Evolutionary conservation across 2,113 vertebrate genomes (phyloP), one percentile per base, ranked within the genome.

Genomic region (Callipepla californica): DNA sequence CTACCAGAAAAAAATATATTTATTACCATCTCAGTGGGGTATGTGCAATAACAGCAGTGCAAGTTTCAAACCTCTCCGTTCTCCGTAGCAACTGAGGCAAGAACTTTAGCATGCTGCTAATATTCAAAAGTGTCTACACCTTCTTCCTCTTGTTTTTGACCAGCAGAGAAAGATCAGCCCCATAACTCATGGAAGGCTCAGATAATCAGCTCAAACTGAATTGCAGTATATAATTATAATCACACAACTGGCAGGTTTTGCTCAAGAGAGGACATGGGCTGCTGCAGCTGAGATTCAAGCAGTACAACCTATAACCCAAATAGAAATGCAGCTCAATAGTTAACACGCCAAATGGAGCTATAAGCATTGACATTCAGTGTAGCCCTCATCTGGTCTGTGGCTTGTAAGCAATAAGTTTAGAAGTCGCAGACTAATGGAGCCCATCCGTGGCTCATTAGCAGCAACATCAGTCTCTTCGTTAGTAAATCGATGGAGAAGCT

Each of bases 161-260:
- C 67, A 67, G 73, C 69, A 96, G 78, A 92, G 92, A 89, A 93
- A 82, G 50, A 92, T 76, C 85, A 94, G 84, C 47, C 62, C 74
- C 0, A 0, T 57, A 96, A 87, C 88, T 95, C 95, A 94, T 13
- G 22, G 53, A 74, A 95, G 78, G 77, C 69, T 88, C 82, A 59
- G 57, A 90, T 95, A 95, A 97, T 93, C 90, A 94, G 83, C 70
- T 94, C 80, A 93, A 90, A 84, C 45, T 82, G 94, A 95, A 94
- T 32, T 85, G 93, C 63, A 89, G 77, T 76, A 50, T 62, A 82
- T 90, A 89, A 95, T 93, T 96, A 94, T 89, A 87, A 95, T 93
- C 92, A 95, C 66, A 78, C 66, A 90, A 96, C 80, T 89, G 93
- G 90, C 88, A 95, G 66, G 32, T 74, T 92, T 90, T 89, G 80